Conservation (phyloP, 1,140 invertebrate genomes). For the Agrilus planipennis region DNA sequence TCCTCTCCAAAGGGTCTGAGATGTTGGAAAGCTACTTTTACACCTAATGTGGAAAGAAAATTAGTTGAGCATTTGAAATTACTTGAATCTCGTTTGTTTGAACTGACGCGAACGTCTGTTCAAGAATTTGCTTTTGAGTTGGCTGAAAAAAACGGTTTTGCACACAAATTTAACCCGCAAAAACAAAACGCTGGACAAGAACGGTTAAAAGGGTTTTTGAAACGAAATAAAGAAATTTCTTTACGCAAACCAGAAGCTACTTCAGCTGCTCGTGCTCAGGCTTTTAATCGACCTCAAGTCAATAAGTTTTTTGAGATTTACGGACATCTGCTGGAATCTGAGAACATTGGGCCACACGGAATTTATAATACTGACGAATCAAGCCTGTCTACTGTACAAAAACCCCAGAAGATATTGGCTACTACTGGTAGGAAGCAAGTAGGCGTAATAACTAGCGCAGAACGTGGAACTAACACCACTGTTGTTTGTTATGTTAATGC, state of each 20-base stretch:
- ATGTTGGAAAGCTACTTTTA: neutral
- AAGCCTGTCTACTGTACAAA: constrained; percentile 32
- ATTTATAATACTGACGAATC: constrained; percentile 36
- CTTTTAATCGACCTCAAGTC: constrained; percentile 14
- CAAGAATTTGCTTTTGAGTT: constrained; percentile 20
- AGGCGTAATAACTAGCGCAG: constrained; percentile 10
- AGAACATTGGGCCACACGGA: constrained; percentile 12
- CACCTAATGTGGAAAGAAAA: constrained; percentile 5
- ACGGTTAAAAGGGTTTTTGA: constrained; percentile 8
- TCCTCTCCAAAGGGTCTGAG: neutral
- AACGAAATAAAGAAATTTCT: constrained; percentile 26
- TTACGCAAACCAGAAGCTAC: constrained; percentile 20
- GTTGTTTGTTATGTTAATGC: constrained; percentile 6
- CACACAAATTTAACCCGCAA: constrained; percentile 15
- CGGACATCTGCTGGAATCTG: constrained; percentile 12
- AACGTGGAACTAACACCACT: constrained; percentile 11
- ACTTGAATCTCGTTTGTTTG: constrained; percentile 23
- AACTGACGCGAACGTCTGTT: constrained; percentile 26
- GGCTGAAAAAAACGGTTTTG: constrained; percentile 12
- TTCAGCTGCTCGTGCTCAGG: constrained; percentile 10
- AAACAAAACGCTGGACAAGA: constrained; percentile 15
- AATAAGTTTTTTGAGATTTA: constrained; percentile 15
- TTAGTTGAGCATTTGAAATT: constrained; percentile 17
- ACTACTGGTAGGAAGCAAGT: constrained; percentile 30
- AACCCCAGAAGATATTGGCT: constrained; percentile 27